Evolutionary conservation across 2,113 vertebrate genomes (phyloP), one percentile per base, ranked within the genome.

Genomic region (Muntiacus muntjak): DNA sequence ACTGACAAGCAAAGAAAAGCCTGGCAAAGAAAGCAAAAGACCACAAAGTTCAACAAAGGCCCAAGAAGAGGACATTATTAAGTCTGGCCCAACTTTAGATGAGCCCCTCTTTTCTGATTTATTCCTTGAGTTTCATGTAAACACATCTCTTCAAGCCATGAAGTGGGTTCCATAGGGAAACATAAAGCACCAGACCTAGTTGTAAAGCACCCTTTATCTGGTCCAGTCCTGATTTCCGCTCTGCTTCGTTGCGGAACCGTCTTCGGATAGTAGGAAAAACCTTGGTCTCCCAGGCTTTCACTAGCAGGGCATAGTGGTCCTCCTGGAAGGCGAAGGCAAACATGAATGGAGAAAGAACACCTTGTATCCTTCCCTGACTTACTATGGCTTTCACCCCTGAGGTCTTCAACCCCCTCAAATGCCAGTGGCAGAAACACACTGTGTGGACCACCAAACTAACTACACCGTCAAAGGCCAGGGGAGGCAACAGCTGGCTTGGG

Each of bases 201-300:
- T 99, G 99, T 40, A 99, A 98, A 47, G 99, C 99, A 91, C 99
- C 99, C 98, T 99, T 99, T 97, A 99, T 99, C 98, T 99, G 99
- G 98, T 99, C 99, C 98, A 99, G 95, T 30, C 99, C 99, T 5
- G 99, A 99, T 96, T 99, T 99, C 96, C 99, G 99, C 97, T 99
- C 99, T 5, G 99, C 99, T 96, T 99, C 99, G 5, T 99, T 99
- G 79, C 99, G 99, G 98, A 99, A 99, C 17, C 99, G 99, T 96
- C 99, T 99, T n/a, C 99, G 99, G 98, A 99, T 99, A 10, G 99
- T 99, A 43, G 99, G 99, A 97, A 99, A 99, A 84, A 99, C 99
- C 98, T 99, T 99, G 40, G 99, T 99, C 98, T 99, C 99, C 99
- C 99, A 99, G 19, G 99, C 99, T 99, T 99, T 99, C 79, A 99